Evolutionary conservation across 2,113 vertebrate species (phyloP).

Genomic region (Thinocorus orbignyianus): DNA sequence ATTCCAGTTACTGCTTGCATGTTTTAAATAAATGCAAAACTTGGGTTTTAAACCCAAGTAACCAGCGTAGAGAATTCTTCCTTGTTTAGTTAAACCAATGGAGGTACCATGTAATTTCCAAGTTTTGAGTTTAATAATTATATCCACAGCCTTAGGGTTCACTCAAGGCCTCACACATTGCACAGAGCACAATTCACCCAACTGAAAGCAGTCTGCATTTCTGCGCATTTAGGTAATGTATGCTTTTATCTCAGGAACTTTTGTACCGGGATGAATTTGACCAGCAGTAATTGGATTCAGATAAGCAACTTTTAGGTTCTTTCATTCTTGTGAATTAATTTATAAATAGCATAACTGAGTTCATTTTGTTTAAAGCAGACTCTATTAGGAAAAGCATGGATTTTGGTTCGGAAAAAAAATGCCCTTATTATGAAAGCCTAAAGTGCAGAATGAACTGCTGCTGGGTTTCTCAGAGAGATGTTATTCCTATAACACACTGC

Average conservation of each 20-base stretch:
- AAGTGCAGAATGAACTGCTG: neutral
- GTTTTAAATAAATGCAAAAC: neutral
- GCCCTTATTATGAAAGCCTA: neutral
- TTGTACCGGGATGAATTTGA: slow-evolving; percentile 37
- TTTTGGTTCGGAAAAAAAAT: neutral
- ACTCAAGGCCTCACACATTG: neutral
- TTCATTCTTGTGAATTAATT: slow-evolving; percentile 26
- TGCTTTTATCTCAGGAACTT: slow-evolving; percentile 36
- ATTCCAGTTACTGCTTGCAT: neutral
- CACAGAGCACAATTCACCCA: neutral
- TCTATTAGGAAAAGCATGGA: neutral
- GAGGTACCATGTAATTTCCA: neutral
- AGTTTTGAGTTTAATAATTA: neutral
- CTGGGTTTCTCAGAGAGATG: neutral
- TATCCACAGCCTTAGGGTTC: neutral
- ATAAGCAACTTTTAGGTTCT: slow-evolving; percentile 41
- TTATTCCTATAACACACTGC: neutral
- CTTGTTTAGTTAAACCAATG: neutral
- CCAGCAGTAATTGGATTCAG: slow-evolving; percentile 61
- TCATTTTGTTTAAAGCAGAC: slow-evolving; percentile 38
- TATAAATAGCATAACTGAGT: slow-evolving; percentile 17
- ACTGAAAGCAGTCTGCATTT: slow-evolving; percentile 6
- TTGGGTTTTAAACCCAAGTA: neutral
- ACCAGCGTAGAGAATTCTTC: neutral
- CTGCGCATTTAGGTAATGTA: slow-evolving; percentile 41